Conservation (phyloP, 35 echinoderm and acorn worm genomes). For the Apostichopus japonicus region DNA sequence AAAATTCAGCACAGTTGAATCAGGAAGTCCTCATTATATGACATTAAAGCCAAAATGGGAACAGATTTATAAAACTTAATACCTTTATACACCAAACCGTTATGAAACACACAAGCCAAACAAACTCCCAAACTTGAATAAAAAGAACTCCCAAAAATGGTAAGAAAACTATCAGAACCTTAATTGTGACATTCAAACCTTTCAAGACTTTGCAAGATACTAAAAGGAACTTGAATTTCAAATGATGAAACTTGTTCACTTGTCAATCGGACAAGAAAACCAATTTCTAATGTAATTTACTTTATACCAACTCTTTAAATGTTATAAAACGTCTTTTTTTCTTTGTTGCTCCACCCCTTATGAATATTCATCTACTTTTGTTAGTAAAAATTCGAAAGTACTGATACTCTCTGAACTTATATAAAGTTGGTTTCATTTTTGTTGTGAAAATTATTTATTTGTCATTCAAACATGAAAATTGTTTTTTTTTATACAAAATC, state of each 20-base stretch:
- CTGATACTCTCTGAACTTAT: neutral
- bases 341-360: neutral
- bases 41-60: too few species aligned
- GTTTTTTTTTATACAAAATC: neutral
- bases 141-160: too few species aligned
- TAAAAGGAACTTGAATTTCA: neutral
- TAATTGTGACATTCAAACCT: too few species aligned
- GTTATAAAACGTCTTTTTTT: neutral
- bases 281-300: too few species aligned
- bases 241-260: neutral
- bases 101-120: too few species aligned
- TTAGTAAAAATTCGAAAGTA: neutral
- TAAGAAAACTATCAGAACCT: too few species aligned
- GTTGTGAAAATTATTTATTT: neutral
- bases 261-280: neutral
- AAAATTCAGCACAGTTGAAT: too few species aligned
- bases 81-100: too few species aligned
- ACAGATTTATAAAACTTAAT: too few species aligned
- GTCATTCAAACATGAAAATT: neutral
- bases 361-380: constrained; percentile 11
- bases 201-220: neutral
- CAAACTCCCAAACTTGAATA: too few species aligned
- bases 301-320: neutral
- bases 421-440: neutral
- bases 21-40: too few species aligned